phyloP scores from a whole-genome alignment of 37 sponge, comb jelly and placozoan species.

The Dysidea cf. avara region DNA sequence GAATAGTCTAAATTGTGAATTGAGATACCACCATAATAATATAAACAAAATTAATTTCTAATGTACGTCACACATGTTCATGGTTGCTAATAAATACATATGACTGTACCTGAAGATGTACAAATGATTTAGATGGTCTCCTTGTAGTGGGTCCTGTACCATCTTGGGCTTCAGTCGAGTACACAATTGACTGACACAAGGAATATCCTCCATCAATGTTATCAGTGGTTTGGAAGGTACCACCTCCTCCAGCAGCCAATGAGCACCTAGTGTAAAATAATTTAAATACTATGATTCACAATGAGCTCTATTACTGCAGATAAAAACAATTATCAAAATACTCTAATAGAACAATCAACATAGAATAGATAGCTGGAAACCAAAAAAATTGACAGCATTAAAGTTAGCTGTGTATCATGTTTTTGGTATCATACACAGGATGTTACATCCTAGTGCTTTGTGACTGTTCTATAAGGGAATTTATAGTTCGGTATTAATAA shows the following conservation, averaged over 20 bases:
- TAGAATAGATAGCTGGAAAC: not conserved
- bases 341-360: not conserved
- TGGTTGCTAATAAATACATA: too few relatives aligned
- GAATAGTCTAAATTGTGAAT: too few relatives aligned
- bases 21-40: too few relatives aligned
- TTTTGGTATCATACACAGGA: too few relatives aligned
- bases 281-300: not conserved
- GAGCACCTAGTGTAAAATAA: not conserved
- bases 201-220: conserved; percentile 17
- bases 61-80: too few relatives aligned
- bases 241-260: conserved; percentile 25
- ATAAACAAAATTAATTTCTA: too few relatives aligned
- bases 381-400: not conserved
- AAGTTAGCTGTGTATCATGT: too few relatives aligned
- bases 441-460: too few relatives aligned
- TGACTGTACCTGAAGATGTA: too few relatives aligned
- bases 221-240: conserved; percentile 16
- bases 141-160: conserved; percentile 75
- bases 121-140: too few relatives aligned
- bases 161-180: conserved; percentile 60
- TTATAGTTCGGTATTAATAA: too few relatives aligned
- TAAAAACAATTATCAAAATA: not conserved
- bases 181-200: conserved; percentile 28
- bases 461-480: too few relatives aligned
- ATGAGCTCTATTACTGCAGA: not conserved